These are phyloP conservation scores for Alentia gelatinosa DNA, from an alignment of 2,888 invertebrate species.

Conservation along the genomic window DNA sequence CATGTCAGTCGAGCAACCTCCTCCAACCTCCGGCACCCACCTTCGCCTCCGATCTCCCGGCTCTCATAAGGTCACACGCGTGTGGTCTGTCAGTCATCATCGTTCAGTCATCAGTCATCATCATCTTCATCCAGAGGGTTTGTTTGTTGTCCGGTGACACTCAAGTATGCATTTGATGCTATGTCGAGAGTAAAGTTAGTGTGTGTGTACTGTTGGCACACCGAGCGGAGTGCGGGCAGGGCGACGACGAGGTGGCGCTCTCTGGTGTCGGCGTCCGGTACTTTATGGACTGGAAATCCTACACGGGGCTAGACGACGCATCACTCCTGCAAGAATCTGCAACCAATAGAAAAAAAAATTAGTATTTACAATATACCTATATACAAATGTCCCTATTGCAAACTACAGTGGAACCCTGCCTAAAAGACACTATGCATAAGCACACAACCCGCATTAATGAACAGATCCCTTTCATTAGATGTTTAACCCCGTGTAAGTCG, in stretches of 20 bases:
- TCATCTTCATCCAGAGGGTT: too few relatives aligned
- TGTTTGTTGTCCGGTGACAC: background rate
- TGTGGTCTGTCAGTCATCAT: too few relatives aligned
- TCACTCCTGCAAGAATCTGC: slow-evolving; percentile 48
- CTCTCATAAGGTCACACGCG: background rate
- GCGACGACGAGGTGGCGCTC: background rate
- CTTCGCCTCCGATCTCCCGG: background rate
- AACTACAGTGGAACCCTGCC: too few relatives aligned
- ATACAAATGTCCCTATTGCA: too few relatives aligned
- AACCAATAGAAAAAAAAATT: background rate
- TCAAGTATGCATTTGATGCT: slow-evolving; percentile 42
- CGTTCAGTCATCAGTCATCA: too few relatives aligned
- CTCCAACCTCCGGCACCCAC: background rate
- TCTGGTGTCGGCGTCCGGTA: background rate
- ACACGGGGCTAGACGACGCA: slow-evolving; percentile 41
- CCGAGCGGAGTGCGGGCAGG: background rate
- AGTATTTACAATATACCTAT: too few relatives aligned
- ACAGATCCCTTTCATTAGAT: too few relatives aligned
- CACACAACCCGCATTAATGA: too few relatives aligned
- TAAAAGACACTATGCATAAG: too few relatives aligned
- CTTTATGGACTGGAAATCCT: slow-evolving; percentile 40
- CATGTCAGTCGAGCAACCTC: background rate
- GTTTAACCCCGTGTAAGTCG: too few relatives aligned
- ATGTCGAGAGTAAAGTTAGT: background rate
- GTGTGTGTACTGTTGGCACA: background rate